Evolutionary conservation across 2,113 vertebrate species (phyloP).

Genomic region (Peromyscus maniculatus): DNA sequence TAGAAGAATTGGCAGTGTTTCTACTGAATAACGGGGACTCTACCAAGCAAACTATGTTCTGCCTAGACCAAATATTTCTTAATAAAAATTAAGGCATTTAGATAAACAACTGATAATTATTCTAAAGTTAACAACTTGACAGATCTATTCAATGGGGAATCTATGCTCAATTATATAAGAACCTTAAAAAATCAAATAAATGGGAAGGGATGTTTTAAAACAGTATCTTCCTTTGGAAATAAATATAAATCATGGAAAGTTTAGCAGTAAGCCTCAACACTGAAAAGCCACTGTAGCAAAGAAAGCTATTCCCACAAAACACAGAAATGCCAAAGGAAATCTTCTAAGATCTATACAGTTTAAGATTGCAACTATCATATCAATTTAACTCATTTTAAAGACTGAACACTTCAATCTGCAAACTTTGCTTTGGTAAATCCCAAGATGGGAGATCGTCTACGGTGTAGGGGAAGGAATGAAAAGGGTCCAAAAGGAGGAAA

Average conservation of each 20-base stretch:
- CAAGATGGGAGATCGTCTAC: not conserved
- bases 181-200: conserved; percentile 38
- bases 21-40: conserved; percentile 3
- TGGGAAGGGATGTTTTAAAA: not conserved
- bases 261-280: conserved; percentile 72
- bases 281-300: conserved; percentile 52
- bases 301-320: conserved; percentile 76
- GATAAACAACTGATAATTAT: conserved; percentile 53
- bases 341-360: conserved; percentile 63
- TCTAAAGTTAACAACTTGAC: conserved; percentile 36
- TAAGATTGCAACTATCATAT: conserved; percentile 77
- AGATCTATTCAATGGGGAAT: not conserved
- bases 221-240: conserved; percentile 73
- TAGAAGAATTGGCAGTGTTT: conserved; percentile 33
- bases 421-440: conserved; percentile 10
- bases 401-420: conserved; percentile 76
- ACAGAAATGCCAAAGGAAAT: conserved; percentile 53
- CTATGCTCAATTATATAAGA: not conserved
- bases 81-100: conserved; percentile 48
- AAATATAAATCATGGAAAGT: conserved; percentile 74
- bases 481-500: not conserved
- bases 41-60: not conserved
- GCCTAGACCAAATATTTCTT: conserved; percentile 20
- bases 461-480: not conserved
- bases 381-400: conserved; percentile 79